Evolutionary conservation across 1,140 invertebrate genomes (phyloP).

Genomic region (Aricia agestis): DNA sequence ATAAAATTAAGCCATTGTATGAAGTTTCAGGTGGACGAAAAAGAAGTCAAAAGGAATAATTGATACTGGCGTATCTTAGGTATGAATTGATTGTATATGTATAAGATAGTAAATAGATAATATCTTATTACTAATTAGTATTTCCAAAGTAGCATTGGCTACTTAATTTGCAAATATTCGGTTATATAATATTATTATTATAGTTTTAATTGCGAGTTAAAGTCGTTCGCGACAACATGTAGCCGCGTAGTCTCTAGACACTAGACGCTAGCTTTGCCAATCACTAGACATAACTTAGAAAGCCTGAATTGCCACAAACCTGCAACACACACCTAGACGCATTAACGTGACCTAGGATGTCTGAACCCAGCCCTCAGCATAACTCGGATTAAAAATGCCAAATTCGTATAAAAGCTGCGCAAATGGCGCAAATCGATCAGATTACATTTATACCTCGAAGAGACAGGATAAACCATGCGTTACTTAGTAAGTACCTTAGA

Average conservation of each 20-base stretch:
- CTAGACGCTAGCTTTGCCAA: not conserved
- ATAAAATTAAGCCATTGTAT: no score
- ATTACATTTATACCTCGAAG: not conserved
- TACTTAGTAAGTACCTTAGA: conserved; percentile 44
- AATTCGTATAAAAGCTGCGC: conserved; percentile 21
- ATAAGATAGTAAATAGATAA: no score
- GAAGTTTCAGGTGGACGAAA: no score
- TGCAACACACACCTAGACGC: not conserved
- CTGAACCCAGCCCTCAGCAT: conserved; percentile 24
- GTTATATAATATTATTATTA: no score
- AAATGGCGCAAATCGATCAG: not conserved
- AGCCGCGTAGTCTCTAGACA: no score
- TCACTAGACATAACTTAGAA: not conserved
- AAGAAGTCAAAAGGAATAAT: no score
- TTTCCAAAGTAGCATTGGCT: no score
- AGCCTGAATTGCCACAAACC: not conserved
- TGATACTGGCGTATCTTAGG: no score
- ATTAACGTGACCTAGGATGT: conserved; percentile 31
- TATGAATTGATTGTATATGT: no score
- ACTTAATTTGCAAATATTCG: no score
- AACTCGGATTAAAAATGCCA: conserved; percentile 30
- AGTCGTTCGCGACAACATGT: not conserved
- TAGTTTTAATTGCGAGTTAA: no score
- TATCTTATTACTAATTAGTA: no score
- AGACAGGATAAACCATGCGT: conserved; percentile 39